Evolutionary conservation across 2,113 vertebrate species (phyloP), one percentile per base, ranked within the genome.

Genomic region (Gymnogyps californianus): DNA sequence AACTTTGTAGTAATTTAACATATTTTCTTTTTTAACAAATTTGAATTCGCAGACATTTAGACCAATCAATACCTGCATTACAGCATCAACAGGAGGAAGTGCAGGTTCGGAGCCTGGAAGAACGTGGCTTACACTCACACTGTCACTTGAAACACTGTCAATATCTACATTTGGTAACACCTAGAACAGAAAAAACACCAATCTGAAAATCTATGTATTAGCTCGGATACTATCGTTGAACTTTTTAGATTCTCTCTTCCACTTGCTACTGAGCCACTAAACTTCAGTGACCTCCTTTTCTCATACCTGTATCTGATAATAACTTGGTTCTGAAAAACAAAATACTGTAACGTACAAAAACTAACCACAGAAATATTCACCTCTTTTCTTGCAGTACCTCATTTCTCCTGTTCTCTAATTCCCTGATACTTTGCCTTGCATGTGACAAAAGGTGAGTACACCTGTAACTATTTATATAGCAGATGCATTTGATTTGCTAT

Each of bases 121-220:
- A 58, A 44, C 11, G 0, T 89, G 78, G 52, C 32, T 61, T 25
- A 29, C 16, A 10, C 72, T 95, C n/a, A 29, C 38, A 59, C 95
- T 97, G 71, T 66, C 89, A 89, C 96, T 97, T 13, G 97, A 97
- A 96, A 96, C 40, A 85, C 98, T 99, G 70, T 98, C 98, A 82
- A 99, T 99, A 90, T 99, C 98, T 76, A 99, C 97, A 79, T 70
- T 98, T 26, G 99, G 99, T 65, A 99, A 97, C 34, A 99, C 98
- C 99, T 99, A 94, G n/a, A 91, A 76, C 6, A 93, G 42, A 36
- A 46, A 55, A 72, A 52, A 75, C 36, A 89, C 29, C 32, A 58
- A 7, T 36, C 16, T 44, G 83, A 87, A 85, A 82, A 87, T 16
- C 5, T 49, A 3, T 32, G 7, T 9, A n/a, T 79, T 44, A 76